These are phyloP conservation scores for Tholera decimalis DNA, from an alignment of 2,888 invertebrate genomes.

Conservation along the genomic window DNA sequence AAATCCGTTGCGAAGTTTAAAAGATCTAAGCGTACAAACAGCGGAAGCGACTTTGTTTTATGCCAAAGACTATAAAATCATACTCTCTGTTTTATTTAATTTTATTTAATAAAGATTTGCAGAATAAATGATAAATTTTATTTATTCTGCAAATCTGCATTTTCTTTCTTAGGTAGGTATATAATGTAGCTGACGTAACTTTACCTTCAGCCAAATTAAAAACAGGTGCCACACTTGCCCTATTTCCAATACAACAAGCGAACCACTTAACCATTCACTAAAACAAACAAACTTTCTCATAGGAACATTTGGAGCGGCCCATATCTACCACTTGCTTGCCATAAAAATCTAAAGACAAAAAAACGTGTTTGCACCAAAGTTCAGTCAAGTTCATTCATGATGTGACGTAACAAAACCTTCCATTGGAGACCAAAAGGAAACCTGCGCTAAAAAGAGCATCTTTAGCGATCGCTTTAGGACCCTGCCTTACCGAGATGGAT, in stretches of 20 bases:
- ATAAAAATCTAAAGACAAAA: slow-evolving; percentile 56
- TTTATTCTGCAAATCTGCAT: too few species aligned
- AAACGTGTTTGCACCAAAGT: slow-evolving; percentile 64
- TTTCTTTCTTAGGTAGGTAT: too few species aligned
- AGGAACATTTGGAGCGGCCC: slow-evolving; percentile 45
- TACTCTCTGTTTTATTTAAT: too few species aligned
- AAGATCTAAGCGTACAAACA: too few species aligned
- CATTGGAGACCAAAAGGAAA: slow-evolving; percentile 83
- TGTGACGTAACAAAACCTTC: slow-evolving; percentile 75
- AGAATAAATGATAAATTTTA: too few species aligned
- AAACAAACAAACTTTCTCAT: slow-evolving; percentile 59
- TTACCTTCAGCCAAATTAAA: not conserved
- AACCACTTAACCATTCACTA: slow-evolving; percentile 9
- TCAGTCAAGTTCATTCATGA: slow-evolving; percentile 73
- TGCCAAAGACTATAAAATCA: too few species aligned
- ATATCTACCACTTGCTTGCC: slow-evolving; percentile 53
- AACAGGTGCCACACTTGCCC: not conserved
- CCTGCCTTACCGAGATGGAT: slow-evolving; percentile 77
- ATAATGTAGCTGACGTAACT: not conserved
- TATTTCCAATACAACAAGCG: not conserved
- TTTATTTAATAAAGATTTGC: too few species aligned
- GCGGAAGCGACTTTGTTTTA: too few species aligned
- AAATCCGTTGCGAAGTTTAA: too few species aligned
- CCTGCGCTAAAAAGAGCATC: slow-evolving; percentile 80
- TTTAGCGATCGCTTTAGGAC: slow-evolving; percentile 81